Percentiles rank a stretch among this genome's conserved stretches.
phyloP scores from a whole-genome alignment of 2,797 vertebrate genomes.

The Synaphobranchus kaupii region DNA sequence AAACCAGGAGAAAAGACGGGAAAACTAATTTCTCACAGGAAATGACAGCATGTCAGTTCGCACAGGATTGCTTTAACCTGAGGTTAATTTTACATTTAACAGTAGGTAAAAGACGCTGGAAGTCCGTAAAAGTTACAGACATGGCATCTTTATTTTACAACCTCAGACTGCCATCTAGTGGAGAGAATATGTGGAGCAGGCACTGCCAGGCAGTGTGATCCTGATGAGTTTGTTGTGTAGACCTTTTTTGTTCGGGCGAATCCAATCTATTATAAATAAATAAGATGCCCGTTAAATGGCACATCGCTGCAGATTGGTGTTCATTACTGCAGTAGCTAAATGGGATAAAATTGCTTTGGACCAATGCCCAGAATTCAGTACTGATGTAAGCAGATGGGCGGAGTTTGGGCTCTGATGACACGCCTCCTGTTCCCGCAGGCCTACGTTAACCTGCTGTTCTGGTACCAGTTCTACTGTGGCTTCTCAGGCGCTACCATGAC shows the following conservation, averaged over 20 bases:
- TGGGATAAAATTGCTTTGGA: not conserved
- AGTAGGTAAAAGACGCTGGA: too few relatives aligned
- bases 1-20: too few relatives aligned
- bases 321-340: not conserved
- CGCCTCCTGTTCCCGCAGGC: slow-evolving; percentile 68
- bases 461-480: slow-evolving; percentile 96
- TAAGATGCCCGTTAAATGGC: too few relatives aligned
- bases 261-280: not conserved
- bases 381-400: not conserved
- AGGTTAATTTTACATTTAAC: too few relatives aligned
- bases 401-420: not conserved
- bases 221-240: not conserved
- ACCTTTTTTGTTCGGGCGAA: not conserved
- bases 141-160: not conserved
- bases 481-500: slow-evolving; percentile 94
- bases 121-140: too few relatives aligned
- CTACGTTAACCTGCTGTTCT: slow-evolving; percentile 94
- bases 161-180: not conserved
- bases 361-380: not conserved
- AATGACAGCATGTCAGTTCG: too few relatives aligned
- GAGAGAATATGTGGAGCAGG: not conserved
- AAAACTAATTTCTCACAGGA: too few relatives aligned
- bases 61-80: too few relatives aligned
- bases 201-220: not conserved
- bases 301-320: too few relatives aligned